These are phyloP conservation scores for Phthorimaea operculella DNA, from an alignment of 1,140 invertebrate genomes.

Conservation along the genomic window DNA sequence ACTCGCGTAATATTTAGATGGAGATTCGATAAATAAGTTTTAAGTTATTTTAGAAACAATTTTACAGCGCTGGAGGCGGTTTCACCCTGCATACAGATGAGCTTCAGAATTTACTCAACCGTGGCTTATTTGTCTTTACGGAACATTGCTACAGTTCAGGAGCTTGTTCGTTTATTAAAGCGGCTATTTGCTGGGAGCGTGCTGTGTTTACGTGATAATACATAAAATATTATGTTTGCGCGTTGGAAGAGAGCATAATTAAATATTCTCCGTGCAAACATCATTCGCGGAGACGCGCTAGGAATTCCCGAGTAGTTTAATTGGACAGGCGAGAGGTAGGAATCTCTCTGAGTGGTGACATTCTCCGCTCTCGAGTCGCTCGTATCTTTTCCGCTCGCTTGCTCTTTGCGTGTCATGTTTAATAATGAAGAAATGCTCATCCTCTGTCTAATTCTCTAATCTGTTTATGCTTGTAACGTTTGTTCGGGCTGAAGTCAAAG, in stretches of 20 bases:
- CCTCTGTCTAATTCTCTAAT: not conserved
- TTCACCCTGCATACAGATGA: not conserved
- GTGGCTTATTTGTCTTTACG: not conserved
- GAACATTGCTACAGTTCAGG: too few relatives aligned
- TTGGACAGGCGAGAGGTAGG: conserved; percentile 1
- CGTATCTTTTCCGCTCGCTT: conserved; percentile 4
- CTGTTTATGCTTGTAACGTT: not conserved
- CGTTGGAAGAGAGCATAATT: conserved; percentile 5
- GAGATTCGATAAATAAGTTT: too few relatives aligned
- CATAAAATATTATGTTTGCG: conserved; percentile 2
- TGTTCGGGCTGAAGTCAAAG: too few relatives aligned
- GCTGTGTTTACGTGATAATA: conserved; percentile 4
- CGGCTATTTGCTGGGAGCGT: not conserved
- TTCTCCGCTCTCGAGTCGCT: not conserved
- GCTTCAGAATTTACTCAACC: not conserved
- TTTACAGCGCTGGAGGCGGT: not conserved
- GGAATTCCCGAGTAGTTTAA: conserved; percentile 5
- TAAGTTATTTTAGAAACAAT: too few relatives aligned
- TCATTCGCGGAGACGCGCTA: not conserved
- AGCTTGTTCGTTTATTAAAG: not conserved
- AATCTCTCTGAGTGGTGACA: conserved; percentile 4
- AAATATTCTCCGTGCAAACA: conserved; percentile 4
- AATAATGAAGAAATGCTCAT: not conserved
- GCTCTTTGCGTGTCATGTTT: not conserved
- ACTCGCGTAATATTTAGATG: too few relatives aligned